Evolutionary conservation across 2,888 invertebrate species (phyloP).

Genomic region (Celastrina argiolus): DNA sequence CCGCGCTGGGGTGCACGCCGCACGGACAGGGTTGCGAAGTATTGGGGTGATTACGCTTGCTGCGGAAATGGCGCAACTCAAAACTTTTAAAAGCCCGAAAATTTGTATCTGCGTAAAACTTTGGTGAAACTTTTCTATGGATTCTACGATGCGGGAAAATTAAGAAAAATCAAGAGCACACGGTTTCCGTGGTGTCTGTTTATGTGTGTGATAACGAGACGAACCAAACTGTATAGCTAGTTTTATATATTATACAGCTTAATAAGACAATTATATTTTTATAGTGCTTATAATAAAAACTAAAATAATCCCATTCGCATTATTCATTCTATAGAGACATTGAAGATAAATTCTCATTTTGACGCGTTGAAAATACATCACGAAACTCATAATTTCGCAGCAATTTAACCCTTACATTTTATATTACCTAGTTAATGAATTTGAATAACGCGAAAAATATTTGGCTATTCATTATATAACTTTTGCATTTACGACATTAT

Average conservation of each 20-base stretch:
- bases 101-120: neutral
- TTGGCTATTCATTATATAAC: neutral
- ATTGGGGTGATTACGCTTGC: slow-evolving; percentile 47
- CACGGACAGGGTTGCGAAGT: slow-evolving; percentile 49
- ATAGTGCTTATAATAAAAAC: too few relatives aligned
- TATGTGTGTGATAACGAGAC: too few relatives aligned
- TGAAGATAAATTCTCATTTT: neutral
- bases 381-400: neutral
- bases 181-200: too few relatives aligned
- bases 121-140: slow-evolving; percentile 9
- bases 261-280: too few relatives aligned
- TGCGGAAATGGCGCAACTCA: slow-evolving; percentile 41
- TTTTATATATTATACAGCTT: too few relatives aligned
- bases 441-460: neutral
- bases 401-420: too few relatives aligned
- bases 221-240: too few relatives aligned
- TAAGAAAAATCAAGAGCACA: neutral
- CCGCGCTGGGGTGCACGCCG: slow-evolving; percentile 47
- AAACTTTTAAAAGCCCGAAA: slow-evolving; percentile 12
- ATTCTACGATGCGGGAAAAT: neutral
- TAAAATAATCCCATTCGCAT: too few relatives aligned
- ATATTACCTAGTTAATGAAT: too few relatives aligned
- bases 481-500: slow-evolving; percentile 24
- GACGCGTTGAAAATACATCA: neutral
- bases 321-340: too few relatives aligned